phyloP scores from a whole-genome alignment of 2,888 invertebrate genomes.

The Drosophila mettleri region DNA sequence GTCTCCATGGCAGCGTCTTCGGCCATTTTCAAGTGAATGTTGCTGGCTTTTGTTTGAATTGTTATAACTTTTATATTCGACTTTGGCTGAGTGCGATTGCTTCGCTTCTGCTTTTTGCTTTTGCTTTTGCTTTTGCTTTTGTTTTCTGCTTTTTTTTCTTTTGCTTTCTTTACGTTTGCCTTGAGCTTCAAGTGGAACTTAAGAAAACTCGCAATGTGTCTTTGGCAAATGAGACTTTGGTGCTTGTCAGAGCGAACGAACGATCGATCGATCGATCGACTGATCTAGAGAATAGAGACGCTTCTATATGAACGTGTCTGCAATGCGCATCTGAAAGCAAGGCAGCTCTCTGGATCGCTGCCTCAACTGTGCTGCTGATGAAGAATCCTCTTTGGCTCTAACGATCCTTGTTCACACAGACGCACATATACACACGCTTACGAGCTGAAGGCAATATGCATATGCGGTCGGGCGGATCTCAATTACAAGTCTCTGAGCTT shows the following conservation, averaged over 20 bases:
- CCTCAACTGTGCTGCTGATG: constrained; percentile 6
- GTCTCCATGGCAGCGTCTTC: constrained; percentile 97
- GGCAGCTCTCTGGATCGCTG: constrained; percentile 33
- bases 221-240: constrained; percentile 50
- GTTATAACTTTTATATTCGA: constrained; percentile 25
- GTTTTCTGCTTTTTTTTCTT: constrained; percentile 53
- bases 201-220: constrained; percentile 28
- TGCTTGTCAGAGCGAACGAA: constrained; percentile 32
- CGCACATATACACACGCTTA: constrained; percentile 28
- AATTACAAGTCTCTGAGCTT: constrained; percentile 36
- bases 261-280: constrained; percentile 24
- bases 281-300: constrained; percentile 27
- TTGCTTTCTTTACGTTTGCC: constrained; percentile 20
- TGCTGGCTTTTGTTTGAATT: constrained; percentile 61
- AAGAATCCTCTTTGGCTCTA: constrained; percentile 40
- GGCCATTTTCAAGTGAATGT: constrained; percentile 88
- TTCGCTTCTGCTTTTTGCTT: constrained; percentile 55
- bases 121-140: constrained; percentile 54
- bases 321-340: constrained; percentile 63
- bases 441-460: constrained; percentile 21
- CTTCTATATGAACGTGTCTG: constrained; percentile 47
- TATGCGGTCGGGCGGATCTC: constrained; percentile 37
- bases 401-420: constrained; percentile 36
- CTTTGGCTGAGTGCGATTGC: constrained; percentile 35
- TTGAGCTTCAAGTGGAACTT: constrained; percentile 23